Base-by-base conservation (phyloP, 2,888 invertebrate species). In the Lymantria dispar region DNA sequence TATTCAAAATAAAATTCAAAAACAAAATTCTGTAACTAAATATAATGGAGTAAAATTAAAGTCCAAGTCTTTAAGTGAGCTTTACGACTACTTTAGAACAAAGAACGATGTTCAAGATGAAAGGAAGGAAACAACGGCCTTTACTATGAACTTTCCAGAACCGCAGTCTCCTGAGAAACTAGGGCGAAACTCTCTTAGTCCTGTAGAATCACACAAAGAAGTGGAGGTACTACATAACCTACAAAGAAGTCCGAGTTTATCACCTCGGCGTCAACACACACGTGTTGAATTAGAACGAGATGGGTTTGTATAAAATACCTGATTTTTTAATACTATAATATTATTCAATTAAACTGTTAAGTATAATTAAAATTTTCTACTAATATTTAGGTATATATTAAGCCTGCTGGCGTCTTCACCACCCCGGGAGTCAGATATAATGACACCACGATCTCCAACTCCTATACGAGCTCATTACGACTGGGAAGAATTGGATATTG, bases 161-260 rank as follows among this genome's bases (percentile, higher is more conserved):
- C 80, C 80, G 33, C 72, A 75, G 8, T 81, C 86, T 43, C 84
- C 89, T 5, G 87, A 90, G 47, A 88, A 83, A 56, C 56, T 61
- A 0, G 69, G 52, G 3, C 63, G 63, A 0, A 54, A 50, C 54
- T 73, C 83, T 1, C 83, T 84, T 0, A 89, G 93, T 72, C 92
- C 93, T 5, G 91, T 91, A 13, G 92, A 92, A 45, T 78, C 80
- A 13, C 95, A 95, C 62, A 93, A 93, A 59, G 92, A 94, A 76
- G 93, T 95, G 30, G 94, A 95, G 72, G 93, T 95, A 8, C 80
- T 95, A 33, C 94, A 95, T 67, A 95, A 95, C 69, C 79, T 95
- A 44, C 94, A 94, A 58, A 81, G 95, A 47, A 95, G 94, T 78
- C 94, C 94, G 0, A 81, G 72, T 0, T 75, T 86, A 7, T 93